Percentiles rank a stretch among this genome's conserved stretches.
These are phyloP conservation scores for Saturnia japonica DNA, from an alignment of 2,888 invertebrate species.

Conservation along the genomic window DNA sequence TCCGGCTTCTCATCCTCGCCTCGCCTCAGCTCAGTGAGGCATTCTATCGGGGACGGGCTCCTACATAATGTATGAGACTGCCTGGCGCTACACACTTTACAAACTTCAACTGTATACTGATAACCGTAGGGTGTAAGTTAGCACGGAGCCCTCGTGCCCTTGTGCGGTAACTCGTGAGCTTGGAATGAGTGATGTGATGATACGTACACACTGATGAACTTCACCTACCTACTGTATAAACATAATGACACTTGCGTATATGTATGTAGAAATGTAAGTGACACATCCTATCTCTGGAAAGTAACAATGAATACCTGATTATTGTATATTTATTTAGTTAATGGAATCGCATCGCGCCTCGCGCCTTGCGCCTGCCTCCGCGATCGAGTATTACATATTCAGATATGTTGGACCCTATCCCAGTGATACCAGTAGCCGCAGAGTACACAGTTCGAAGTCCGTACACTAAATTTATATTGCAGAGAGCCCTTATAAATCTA, in stretches of 20 bases:
- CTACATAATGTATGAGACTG: slow-evolving; percentile 30
- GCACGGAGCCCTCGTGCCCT: neutral
- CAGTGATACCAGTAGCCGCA: too few species aligned
- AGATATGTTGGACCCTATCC: neutral
- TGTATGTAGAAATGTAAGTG: neutral
- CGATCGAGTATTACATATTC: neutral
- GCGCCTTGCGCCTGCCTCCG: too few species aligned
- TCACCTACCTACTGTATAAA: neutral
- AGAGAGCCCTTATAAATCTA: too few species aligned
- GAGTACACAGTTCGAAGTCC: too few species aligned
- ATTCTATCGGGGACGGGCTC: slow-evolving; percentile 14
- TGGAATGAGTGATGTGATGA: slow-evolving; percentile 5
- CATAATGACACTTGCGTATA: neutral
- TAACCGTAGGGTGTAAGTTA: neutral
- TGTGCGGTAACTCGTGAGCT: neutral
- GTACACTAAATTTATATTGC: too few species aligned
- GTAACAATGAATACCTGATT: neutral
- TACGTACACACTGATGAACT: too few species aligned
- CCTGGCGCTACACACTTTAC: neutral
- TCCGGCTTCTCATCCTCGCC: too few species aligned
- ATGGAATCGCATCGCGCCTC: too few species aligned
- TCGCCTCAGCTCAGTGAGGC: slow-evolving; percentile 19
- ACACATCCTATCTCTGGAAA: neutral
- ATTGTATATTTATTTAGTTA: neutral
- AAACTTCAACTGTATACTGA: neutral